Evolutionary conservation across 2,888 invertebrate species (phyloP).

Genomic region (Lasioglossum leucozonium): DNA sequence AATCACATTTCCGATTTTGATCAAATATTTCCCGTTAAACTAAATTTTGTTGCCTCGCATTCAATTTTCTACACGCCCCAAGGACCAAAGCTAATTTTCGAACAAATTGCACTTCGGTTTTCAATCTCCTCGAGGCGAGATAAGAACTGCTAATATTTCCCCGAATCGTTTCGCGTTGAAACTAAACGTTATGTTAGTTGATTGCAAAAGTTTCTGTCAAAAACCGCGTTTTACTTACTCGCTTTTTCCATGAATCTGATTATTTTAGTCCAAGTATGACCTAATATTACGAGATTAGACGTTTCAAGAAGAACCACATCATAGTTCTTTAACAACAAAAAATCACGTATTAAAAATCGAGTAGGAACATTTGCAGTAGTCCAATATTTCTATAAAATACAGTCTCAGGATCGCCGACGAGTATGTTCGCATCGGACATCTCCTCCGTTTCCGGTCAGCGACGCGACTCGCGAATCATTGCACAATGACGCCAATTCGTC

Average conservation of each 20-base stretch:
- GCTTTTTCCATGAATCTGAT: no score
- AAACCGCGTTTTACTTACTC: no score
- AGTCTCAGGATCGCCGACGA: background rate
- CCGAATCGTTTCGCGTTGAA: background rate
- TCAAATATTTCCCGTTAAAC: background rate
- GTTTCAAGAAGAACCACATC: no score
- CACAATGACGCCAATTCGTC: conserved; percentile 39
- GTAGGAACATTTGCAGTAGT: no score
- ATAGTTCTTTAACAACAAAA: no score
- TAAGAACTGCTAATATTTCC: background rate
- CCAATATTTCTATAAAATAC: background rate
- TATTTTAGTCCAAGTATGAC: no score
- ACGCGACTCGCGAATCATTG: conserved; percentile 33
- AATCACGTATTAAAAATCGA: no score
- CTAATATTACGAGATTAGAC: no score
- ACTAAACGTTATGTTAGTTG: background rate
- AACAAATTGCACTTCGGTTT: background rate
- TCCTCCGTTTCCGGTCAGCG: conserved; percentile 12
- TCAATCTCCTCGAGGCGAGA: background rate
- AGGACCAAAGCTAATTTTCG: background rate
- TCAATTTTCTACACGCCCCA: background rate
- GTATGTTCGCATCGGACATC: background rate
- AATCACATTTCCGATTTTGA: background rate
- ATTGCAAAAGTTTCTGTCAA: no score
- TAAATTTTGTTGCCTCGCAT: background rate